phyloP scores from a whole-genome alignment of 2,113 vertebrate genomes.

The Hemichromis elongatus region DNA sequence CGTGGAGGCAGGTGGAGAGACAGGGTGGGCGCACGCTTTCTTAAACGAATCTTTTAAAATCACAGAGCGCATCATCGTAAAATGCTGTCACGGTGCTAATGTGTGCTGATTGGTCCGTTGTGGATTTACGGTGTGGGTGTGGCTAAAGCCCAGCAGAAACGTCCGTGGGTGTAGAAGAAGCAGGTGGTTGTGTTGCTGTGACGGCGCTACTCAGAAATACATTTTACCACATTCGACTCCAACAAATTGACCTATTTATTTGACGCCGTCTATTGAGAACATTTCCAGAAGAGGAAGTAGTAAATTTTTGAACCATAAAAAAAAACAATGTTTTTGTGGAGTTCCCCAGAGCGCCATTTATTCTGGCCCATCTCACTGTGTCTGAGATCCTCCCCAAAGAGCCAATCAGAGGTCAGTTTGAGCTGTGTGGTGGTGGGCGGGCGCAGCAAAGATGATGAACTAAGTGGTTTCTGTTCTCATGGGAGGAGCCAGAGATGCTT shows the following conservation, averaged over 20 bases:
- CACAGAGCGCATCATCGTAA: neutral
- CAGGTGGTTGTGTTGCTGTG: neutral
- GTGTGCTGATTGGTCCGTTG: neutral
- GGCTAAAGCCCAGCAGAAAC: neutral
- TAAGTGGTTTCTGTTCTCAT: neutral
- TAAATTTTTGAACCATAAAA: neutral
- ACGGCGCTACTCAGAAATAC: neutral
- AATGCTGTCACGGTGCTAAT: fast-evolving
- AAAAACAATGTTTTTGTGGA: neutral
- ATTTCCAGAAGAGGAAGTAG: neutral
- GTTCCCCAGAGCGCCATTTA: neutral
- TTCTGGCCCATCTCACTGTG: neutral
- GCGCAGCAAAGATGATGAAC: neutral
- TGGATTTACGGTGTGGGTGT: neutral
- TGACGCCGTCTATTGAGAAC: neutral
- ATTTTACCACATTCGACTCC: neutral
- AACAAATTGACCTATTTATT: neutral
- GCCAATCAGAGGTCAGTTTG: neutral
- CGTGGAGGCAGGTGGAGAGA: neutral
- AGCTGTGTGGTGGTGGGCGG: neutral
- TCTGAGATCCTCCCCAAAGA: neutral
- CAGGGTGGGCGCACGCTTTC: neutral
- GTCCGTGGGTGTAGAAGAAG: neutral
- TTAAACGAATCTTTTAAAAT: neutral
- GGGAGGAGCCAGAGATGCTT: neutral